Percentiles rank a stretch among this genome's conserved stretches.
These are phyloP conservation scores for Phoeniculus purpureus DNA, from an alignment of 2,797 vertebrate genomes.

Conservation along the genomic window DNA sequence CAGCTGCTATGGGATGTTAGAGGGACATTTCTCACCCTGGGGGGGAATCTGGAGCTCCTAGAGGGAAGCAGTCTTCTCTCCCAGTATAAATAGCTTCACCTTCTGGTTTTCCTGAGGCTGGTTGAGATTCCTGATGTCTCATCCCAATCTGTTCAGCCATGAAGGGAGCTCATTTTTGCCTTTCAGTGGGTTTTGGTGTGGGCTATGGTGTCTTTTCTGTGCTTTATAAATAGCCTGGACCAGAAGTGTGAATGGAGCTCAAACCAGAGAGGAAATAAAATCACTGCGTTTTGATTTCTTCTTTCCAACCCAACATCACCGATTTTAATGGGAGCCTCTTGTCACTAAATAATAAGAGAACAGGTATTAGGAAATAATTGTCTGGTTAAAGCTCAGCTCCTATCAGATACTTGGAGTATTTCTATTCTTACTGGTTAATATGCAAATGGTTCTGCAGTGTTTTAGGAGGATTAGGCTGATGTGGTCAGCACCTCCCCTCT, in stretches of 20 bases:
- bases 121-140: not conserved
- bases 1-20: accelerated
- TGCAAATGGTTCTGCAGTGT: no score
- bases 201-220: not conserved
- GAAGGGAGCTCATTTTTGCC: not conserved
- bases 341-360: not conserved
- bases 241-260: not conserved
- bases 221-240: not conserved
- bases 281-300: not conserved
- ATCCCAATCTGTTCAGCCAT: not conserved
- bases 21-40: not conserved
- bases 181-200: not conserved
- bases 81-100: no score
- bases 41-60: not conserved
- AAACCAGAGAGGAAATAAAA: not conserved
- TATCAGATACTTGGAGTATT: not conserved
- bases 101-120: not conserved
- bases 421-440: not conserved
- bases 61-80: not conserved
- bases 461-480: not conserved
- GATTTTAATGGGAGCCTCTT: not conserved
- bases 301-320: not conserved
- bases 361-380: not conserved
- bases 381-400: not conserved
- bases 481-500: not conserved